phyloP scores from a whole-genome alignment of 2,888 invertebrate genomes.

The Tetragonisca angustula region DNA sequence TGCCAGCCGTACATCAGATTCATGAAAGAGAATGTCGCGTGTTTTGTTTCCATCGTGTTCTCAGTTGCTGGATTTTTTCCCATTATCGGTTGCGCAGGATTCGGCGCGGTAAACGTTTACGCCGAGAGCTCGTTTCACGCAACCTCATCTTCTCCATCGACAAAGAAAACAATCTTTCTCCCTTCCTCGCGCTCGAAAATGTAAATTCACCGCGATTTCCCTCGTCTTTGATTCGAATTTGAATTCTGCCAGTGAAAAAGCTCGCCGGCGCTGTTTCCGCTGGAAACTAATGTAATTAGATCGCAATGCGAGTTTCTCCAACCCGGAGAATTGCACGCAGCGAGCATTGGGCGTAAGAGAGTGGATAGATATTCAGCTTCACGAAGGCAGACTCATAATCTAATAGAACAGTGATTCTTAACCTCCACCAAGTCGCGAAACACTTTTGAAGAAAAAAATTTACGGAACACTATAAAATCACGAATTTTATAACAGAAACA shows the following conservation, averaged over 20 bases:
- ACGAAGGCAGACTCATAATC: slow-evolving; percentile 13
- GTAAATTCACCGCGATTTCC: background rate
- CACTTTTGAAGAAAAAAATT: no score
- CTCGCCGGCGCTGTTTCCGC: background rate
- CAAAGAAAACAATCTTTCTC: background rate
- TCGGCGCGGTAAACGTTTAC: background rate
- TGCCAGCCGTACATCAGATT: slow-evolving; percentile 4
- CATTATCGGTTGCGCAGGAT: background rate
- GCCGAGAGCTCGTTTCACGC: background rate
- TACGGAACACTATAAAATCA: no score
- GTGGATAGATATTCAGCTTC: slow-evolving; percentile 6
- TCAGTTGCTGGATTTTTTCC: slow-evolving; percentile 1
- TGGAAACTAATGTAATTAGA: slow-evolving; percentile 37
- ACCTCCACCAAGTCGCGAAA: no score
- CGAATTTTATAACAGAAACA: no score
- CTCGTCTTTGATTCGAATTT: background rate
- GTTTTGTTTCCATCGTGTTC: slow-evolving; percentile 21
- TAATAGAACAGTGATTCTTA: background rate
- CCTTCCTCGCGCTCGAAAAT: background rate
- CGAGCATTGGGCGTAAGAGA: slow-evolving; percentile 8
- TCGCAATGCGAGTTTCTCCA: background rate
- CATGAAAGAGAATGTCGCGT: background rate
- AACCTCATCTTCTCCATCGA: background rate
- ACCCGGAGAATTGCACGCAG: background rate
- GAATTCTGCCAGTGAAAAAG: background rate